phyloP scores from a whole-genome alignment of 2,797 vertebrate genomes.

The Lagorchestes hirsutus region DNA sequence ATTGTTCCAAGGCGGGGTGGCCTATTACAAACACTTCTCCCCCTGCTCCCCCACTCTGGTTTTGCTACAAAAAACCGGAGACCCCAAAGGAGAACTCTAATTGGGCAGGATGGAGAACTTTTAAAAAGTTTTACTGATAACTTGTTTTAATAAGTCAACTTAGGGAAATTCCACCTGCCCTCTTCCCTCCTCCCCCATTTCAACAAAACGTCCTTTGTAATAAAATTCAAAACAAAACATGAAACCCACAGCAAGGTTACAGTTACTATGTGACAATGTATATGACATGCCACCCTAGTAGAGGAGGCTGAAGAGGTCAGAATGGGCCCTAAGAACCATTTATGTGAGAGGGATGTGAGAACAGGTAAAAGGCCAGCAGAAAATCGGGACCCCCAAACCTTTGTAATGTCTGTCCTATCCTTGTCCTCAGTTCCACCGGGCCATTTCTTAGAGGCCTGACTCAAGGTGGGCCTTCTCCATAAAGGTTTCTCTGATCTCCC shows the following conservation, averaged over 20 bases:
- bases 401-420: neutral
- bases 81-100: neutral
- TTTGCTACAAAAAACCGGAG: neutral
- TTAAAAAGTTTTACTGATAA: neutral
- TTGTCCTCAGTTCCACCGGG: neutral
- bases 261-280: neutral
- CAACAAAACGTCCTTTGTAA: neutral
- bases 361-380: neutral
- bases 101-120: neutral
- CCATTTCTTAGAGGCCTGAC: neutral
- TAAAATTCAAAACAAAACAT: neutral
- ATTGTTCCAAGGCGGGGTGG: constrained; percentile 71
- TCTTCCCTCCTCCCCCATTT: neutral
- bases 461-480: neutral
- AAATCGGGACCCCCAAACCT: neutral
- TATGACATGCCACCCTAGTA: neutral
- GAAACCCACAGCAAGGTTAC: neutral
- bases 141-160: neutral
- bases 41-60: constrained; percentile 12
- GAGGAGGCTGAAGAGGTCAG: neutral
- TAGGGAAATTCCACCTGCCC: neutral
- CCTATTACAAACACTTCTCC: constrained; percentile 65
- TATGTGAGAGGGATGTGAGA: neutral
- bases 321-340: no score
- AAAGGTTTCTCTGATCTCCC: neutral